Base-by-base conservation (phyloP, 2,888 invertebrate genomes). In the Apamea anceps region DNA sequence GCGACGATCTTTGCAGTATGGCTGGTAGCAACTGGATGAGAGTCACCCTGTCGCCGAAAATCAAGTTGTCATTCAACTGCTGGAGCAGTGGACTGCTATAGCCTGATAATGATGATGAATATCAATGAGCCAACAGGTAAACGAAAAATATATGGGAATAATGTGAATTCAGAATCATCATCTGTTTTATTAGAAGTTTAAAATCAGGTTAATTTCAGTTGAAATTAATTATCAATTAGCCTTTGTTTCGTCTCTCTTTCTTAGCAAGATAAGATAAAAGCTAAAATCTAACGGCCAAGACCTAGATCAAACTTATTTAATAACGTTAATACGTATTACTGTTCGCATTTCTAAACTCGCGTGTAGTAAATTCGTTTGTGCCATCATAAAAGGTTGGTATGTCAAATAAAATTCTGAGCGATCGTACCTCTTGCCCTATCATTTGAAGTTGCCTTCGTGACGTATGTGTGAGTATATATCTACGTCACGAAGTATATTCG, bases 401-500 rank as follows among this genome's bases (percentile, higher is more conserved):
- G 66, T 75, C 72, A 67, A 72, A 78, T 79, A 81, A 82, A 74
- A 81, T 77, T 81, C 75, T 77, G 60, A 66, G 48, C 65, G 57
- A 85, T 67, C 75, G 51, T 76, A 72, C 74, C 63, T 67, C 68
- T 70, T 75, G 63, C 37, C 76, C 10, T 76, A 71, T 57, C 65
- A 80, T 82, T 86, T 79, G 13, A 82, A 76, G 13, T 60, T 60
- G n/a, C 5, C 57, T 12, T 60, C 57, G 5, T 60, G 13, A 57
- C n/a, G n/a, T 57, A 74, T 79, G 74, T 80, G 73, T 54, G 75
- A 72, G 51, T 37, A 21, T 21, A 54, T 12, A 85, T 54, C 84
- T 65, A 77, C 37, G 79, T 83, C 79, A 78, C 57, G 25, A 51
- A 71, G 80, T 62, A 87, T 67, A 80, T 87, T 84, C 79, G 73